These are phyloP conservation scores for Erinaceus europaeus DNA, from an alignment of 2,113 vertebrate species.

Conservation along the genomic window DNA sequence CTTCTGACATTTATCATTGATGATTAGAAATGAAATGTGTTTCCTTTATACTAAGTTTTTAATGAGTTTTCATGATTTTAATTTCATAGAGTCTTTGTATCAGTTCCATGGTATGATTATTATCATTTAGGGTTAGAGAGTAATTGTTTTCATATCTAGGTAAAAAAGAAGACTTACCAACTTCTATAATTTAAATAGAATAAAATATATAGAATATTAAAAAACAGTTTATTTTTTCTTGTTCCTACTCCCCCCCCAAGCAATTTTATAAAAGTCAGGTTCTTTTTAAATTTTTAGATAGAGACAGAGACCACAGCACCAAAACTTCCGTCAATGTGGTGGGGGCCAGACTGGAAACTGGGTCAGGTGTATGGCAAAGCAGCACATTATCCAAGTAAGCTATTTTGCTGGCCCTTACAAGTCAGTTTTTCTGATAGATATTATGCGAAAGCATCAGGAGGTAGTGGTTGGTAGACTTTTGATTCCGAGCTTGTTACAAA, in stretches of 20 bases:
- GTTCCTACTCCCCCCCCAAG: neutral
- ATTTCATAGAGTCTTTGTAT: neutral
- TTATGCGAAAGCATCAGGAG: neutral
- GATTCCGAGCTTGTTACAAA: neutral
- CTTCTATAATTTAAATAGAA: neutral
- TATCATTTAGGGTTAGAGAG: neutral
- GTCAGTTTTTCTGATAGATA: neutral
- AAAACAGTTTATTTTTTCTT: slow-evolving; percentile 2
- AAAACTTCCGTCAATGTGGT: neutral
- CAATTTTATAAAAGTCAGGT: neutral
- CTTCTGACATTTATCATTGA: neutral
- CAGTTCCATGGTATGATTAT: neutral
- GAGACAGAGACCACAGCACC: too few relatives aligned
- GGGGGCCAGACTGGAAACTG: neutral
- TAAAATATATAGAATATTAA: neutral
- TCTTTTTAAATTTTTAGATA: too few relatives aligned
- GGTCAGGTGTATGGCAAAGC: neutral
- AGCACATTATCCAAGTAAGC: neutral
- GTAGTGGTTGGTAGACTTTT: neutral
- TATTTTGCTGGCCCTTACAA: neutral
- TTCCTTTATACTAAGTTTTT: neutral
- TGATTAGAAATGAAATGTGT: neutral
- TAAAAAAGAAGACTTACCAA: neutral
- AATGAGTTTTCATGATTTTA: slow-evolving; percentile 12
- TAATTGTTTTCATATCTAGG: neutral